A percentile compares a stretch with the other conserved stretches of the same genome.
phyloP scores from a whole-genome alignment of 2,113 vertebrate genomes.

The Galbula dea region DNA sequence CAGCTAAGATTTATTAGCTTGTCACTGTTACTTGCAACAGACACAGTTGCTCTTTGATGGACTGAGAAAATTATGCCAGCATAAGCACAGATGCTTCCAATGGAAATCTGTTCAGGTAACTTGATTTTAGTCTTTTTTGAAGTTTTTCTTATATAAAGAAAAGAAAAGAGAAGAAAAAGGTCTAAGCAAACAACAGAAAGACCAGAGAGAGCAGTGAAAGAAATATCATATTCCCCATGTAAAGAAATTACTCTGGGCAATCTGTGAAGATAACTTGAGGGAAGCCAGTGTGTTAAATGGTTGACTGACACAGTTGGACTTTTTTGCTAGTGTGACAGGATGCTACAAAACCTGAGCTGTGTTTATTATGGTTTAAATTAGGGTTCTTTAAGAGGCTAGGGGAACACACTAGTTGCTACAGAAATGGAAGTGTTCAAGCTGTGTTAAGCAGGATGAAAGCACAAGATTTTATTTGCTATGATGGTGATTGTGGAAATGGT shows the following conservation, averaged over 20 bases:
- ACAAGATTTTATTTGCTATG: not conserved
- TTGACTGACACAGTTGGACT: not conserved
- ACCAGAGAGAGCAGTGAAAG: not conserved
- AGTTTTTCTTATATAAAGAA: not conserved
- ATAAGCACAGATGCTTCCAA: not conserved
- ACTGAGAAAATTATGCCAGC: not conserved
- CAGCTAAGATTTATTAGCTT: not conserved
- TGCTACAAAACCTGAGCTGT: not conserved
- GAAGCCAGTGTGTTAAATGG: not conserved
- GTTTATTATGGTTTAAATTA: not conserved
- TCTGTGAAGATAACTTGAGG: not conserved
- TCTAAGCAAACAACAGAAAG: not conserved
- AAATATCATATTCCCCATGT: not conserved
- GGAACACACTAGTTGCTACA: not conserved
- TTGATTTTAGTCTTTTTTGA: not conserved
- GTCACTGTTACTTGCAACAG: not conserved
- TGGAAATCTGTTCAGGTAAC: not conserved
- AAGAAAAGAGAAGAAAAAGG: not conserved
- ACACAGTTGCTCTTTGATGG: not conserved
- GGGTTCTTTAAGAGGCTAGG: not conserved
- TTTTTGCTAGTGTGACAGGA: not conserved
- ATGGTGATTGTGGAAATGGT: not conserved
- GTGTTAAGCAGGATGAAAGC: not conserved
- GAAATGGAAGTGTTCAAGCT: conserved; percentile 21
- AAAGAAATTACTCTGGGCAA: not conserved